Evolutionary conservation across 2,888 invertebrate genomes (phyloP), one percentile per base, ranked within the genome.

Genomic region (Laspeyria flexula): DNA sequence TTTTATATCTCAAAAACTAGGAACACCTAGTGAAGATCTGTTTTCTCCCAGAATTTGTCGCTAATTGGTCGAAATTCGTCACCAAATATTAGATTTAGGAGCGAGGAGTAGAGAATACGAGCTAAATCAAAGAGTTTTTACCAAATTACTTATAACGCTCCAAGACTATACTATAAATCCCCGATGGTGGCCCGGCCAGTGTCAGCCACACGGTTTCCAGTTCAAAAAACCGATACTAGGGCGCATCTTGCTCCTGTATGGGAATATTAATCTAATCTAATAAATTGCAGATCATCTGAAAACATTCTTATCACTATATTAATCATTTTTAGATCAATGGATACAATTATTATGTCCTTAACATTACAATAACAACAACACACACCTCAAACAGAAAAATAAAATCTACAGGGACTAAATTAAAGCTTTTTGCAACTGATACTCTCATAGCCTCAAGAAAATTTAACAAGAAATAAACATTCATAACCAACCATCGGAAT

Each of bases 201-300:
- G n/a, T n/a, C n/a, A n/a, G n/a, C n/a, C n/a, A n/a, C n/a, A n/a
- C n/a, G 1, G 2, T 4, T 31, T 34, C 49, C 50, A 63, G 49
- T 33, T 4, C 38, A 31, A 49, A 34, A 51, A 31, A 30, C 46
- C 54, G 11, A 35, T 45, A 48, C 16, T 29, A 21, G 59, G 61
- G 34, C 39, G 13, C 16, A 27, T 11, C 9, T 11, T 27, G 13
- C 15, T 30, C 56, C 45, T 41, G 29, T 38, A 62, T 44, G 23
- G 41, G 41, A 15, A 40, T 25, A 25, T 25, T 35, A 27, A 43
- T 45, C 61, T 65, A 59, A 54, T 37, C 67, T 63, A 62, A 51
- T 49, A 43, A 38, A 44, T 62, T 65, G 65, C 50, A 65, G 65
- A 65, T 65, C 65, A 65, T 65, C 41, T 56, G 65, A 65, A 65